Evolutionary conservation across 2,113 vertebrate genomes (phyloP).

Genomic region (Mastomys natalensis): DNA sequence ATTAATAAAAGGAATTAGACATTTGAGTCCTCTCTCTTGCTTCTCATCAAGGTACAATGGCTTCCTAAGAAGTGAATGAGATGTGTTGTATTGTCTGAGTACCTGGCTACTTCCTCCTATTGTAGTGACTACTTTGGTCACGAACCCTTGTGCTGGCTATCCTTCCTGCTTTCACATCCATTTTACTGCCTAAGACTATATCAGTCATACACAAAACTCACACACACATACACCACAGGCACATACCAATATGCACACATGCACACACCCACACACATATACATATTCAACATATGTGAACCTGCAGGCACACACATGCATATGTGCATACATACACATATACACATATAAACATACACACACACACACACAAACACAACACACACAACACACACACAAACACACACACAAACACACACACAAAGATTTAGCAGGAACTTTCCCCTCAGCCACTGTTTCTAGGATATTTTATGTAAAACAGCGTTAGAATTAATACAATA

Average conservation of each 20-base stretch:
- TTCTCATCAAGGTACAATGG: not conserved
- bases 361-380: too few relatives aligned
- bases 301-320: not conserved
- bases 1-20: not conserved
- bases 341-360: not conserved
- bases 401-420: not conserved
- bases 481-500: not conserved
- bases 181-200: not conserved
- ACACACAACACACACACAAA: too few relatives aligned
- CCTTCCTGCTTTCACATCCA: not conserved
- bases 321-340: not conserved
- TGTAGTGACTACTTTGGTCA: not conserved
- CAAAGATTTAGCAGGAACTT: not conserved
- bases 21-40: not conserved
- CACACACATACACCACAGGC: not conserved
- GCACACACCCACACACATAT: not conserved
- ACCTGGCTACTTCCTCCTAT: not conserved
- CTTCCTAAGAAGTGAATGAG: not conserved
- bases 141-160: not conserved
- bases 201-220: too few relatives aligned
- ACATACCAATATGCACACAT: not conserved
- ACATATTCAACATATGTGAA: not conserved
- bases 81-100: not conserved
- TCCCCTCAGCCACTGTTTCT: not conserved
- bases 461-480: not conserved